Evolutionary conservation across 2,113 vertebrate species (phyloP).

Genomic region (Nerophis ophidion): DNA sequence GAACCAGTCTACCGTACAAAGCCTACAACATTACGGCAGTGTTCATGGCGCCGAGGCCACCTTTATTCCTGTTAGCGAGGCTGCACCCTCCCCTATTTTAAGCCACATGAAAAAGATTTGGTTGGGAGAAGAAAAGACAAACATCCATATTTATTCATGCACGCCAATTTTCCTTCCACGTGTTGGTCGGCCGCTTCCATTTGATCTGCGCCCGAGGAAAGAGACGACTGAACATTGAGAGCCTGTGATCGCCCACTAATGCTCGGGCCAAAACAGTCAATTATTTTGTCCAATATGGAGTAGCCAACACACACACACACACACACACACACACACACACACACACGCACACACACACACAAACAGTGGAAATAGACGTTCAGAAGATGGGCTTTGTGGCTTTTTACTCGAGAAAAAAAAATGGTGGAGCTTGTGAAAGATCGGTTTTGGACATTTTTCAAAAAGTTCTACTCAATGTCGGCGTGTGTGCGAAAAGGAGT

Average conservation of each 20-base stretch:
- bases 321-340: too few relatives aligned
- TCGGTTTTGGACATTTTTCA: too few relatives aligned
- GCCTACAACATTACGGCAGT: neutral
- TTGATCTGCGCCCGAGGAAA: conserved; percentile 69
- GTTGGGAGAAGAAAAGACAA: conserved; percentile 60
- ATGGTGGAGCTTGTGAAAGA: neutral
- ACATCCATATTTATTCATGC: conserved; percentile 77
- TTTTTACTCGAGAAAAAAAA: conserved; percentile 44
- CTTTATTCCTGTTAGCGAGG: conserved; percentile 31
- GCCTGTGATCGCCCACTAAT: conserved; percentile 68
- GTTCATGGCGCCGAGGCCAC: conserved; percentile 39
- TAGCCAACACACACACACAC: conserved; percentile 41
- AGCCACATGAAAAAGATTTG: neutral
- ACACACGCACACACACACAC: conserved; percentile 13
- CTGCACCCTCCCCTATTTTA: conserved; percentile 45
- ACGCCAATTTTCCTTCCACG: conserved; percentile 64
- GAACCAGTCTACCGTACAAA: neutral
- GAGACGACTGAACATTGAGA: conserved; percentile 61
- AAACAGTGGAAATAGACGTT: conserved; percentile 46
- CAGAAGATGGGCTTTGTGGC: conserved; percentile 27
- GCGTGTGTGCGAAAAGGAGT: too few relatives aligned
- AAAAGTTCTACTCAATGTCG: too few relatives aligned
- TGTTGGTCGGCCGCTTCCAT: conserved; percentile 65
- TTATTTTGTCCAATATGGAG: conserved; percentile 66
- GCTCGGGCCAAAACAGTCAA: conserved; percentile 68